Conservation (phyloP, 2,113 vertebrate genomes). For the Clinocottus analis region DNA sequence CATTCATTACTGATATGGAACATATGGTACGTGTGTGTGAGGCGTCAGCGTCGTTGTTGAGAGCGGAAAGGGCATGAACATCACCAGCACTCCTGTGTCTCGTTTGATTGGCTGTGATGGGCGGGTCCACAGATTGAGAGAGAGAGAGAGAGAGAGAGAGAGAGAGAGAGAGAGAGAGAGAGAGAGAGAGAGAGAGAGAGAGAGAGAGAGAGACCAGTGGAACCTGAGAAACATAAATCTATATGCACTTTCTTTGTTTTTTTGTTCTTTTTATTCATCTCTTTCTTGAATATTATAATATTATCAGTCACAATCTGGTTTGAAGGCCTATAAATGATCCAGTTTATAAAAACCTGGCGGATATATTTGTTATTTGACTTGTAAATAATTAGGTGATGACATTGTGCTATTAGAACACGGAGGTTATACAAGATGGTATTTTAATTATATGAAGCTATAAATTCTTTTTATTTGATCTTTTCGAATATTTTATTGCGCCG, state of each 20-base stretch:
- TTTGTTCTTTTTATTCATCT: too few relatives aligned
- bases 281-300: too few relatives aligned
- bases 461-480: neutral
- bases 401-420: neutral
- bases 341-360: neutral
- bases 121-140: too few relatives aligned
- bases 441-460: neutral
- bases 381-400: too few relatives aligned
- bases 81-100: too few relatives aligned
- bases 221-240: neutral
- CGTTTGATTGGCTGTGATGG: too few relatives aligned
- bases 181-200: too few relatives aligned
- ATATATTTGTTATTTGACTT: neutral
- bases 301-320: neutral
- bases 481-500: neutral
- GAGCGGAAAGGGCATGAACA: too few relatives aligned
- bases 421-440: neutral
- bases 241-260: neutral
- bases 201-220: neutral
- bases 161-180: too few relatives aligned
- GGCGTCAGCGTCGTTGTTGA: too few relatives aligned
- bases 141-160: too few relatives aligned
- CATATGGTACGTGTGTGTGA: too few relatives aligned
- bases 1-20: neutral
- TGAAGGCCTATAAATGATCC: neutral